Percentiles rank a stretch among this genome's conserved stretches.
Conservation (phyloP, 2,797 vertebrate genomes). For the Anableps anableps region DNA sequence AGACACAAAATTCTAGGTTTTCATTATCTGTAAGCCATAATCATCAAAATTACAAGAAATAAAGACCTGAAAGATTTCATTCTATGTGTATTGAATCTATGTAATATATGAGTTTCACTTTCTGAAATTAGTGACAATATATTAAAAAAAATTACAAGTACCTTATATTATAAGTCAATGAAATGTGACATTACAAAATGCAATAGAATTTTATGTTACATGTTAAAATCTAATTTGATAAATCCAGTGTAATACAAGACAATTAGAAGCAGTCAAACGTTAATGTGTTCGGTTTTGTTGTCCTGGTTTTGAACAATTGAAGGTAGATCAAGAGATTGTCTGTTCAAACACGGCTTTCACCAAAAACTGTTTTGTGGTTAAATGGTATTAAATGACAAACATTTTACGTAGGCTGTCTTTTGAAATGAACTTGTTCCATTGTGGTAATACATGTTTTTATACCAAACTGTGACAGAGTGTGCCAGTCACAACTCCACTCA, state of each 20-base stretch:
- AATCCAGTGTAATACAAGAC: background rate
- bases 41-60: background rate
- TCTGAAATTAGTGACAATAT: background rate
- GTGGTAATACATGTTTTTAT: constrained; percentile 2
- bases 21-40: background rate
- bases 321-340: background rate
- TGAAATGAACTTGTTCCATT: background rate
- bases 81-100: background rate
- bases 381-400: background rate
- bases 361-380: background rate
- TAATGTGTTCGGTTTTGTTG: background rate
- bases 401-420: background rate
- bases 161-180: background rate
- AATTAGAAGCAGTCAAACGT: background rate
- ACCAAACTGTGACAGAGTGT: constrained; percentile 4
- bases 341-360: constrained; percentile 2
- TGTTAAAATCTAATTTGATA: background rate
- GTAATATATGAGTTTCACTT: too few relatives aligned
- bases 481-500: background rate
- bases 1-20: background rate
- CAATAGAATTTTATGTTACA: background rate
- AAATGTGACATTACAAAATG: background rate
- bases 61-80: background rate
- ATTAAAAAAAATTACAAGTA: background rate
- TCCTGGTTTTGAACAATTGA: background rate